Evolutionary conservation across 2,888 invertebrate genomes (phyloP).

Genomic region (Azorinus chamasolen): DNA sequence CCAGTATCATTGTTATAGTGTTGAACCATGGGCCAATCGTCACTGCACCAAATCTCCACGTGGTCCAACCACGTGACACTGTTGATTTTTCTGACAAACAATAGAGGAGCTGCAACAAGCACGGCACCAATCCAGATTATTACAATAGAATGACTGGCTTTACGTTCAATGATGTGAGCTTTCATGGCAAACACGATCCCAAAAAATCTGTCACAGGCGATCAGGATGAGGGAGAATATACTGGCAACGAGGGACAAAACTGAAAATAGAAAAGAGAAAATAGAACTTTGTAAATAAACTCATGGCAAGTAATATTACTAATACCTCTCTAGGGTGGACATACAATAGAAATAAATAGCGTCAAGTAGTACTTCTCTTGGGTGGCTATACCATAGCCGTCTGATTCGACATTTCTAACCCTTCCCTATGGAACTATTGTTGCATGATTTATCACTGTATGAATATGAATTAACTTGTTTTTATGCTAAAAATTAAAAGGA

Average conservation of each 20-base stretch:
- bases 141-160: constrained; percentile 89
- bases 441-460: no score
- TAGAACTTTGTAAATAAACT: no score
- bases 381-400: no score
- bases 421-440: no score
- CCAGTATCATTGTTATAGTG: constrained; percentile 47
- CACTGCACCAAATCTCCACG: constrained; percentile 92
- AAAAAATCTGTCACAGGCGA: constrained; percentile 94
- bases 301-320: no score
- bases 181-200: constrained; percentile 92
- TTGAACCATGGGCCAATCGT: constrained; percentile 85
- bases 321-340: no score
- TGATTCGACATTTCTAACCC: no score
- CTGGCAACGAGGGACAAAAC: constrained; percentile 92
- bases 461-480: no score
- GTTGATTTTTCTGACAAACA: constrained; percentile 87
- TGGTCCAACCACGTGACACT: constrained; percentile 91
- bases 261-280: constrained; percentile 82
- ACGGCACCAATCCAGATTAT: constrained; percentile 91
- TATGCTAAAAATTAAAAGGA: no score
- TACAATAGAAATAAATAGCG: no score
- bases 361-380: no score
- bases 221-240: constrained; percentile 92
- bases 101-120: constrained; percentile 88
- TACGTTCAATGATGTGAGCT: constrained; percentile 90